A percentile compares a stretch with the other conserved stretches of the same genome.
phyloP scores from a whole-genome alignment of 1,140 invertebrate species.

The Pomacea maculata region DNA sequence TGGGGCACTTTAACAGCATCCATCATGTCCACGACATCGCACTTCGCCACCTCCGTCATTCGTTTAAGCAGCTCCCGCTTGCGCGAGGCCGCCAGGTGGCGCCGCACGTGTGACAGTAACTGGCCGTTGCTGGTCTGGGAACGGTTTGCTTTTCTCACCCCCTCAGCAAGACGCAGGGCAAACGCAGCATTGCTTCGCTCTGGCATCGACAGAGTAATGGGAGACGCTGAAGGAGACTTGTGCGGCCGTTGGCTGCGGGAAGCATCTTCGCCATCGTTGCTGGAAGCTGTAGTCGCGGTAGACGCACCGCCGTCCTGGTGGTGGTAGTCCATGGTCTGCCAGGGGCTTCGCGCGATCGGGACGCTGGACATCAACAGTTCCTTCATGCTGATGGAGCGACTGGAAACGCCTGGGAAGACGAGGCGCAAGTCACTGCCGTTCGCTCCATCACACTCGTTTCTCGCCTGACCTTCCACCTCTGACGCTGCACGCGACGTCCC shows the following conservation, averaged over 20 bases:
- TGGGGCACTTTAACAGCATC: neutral
- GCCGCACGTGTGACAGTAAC: neutral
- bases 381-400: too few species aligned
- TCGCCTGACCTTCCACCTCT: neutral
- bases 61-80: slow-evolving; percentile 26
- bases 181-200: too few species aligned
- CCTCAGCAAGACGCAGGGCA: neutral
- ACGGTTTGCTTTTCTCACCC: too few species aligned
- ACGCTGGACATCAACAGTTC: too few species aligned
- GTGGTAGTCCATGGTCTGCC: neutral
- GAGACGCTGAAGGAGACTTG: too few species aligned
- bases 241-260: too few species aligned
- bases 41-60: slow-evolving; percentile 26
- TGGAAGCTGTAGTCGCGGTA: too few species aligned
- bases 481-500: neutral
- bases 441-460: too few species aligned
- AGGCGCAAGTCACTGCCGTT: too few species aligned
- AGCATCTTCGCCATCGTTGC: too few species aligned
- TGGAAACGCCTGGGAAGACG: neutral
- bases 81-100: slow-evolving; percentile 25
- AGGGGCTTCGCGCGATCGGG: neutral
- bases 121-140: neutral
- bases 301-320: too few species aligned
- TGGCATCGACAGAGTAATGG: too few species aligned
- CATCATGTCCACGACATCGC: slow-evolving; percentile 25